Conservation (phyloP, 2,113 vertebrate species). For the Gadus macrocephalus region DNA sequence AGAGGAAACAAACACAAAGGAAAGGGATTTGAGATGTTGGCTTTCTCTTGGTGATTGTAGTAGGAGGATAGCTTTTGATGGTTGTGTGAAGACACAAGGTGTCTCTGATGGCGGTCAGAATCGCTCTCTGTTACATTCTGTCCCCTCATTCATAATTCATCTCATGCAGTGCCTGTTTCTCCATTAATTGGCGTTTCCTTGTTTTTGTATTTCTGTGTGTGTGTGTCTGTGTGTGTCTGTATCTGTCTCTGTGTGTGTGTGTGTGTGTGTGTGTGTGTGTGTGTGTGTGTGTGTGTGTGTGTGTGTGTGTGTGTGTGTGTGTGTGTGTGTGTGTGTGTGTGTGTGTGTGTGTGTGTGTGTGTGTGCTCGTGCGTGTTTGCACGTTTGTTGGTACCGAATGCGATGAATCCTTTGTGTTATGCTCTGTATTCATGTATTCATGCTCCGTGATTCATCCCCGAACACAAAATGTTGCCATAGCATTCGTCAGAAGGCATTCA, state of each 20-base stretch:
- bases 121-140: constrained; percentile 5
- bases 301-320: constrained; percentile 9
- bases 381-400: neutral
- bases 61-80: too few relatives aligned
- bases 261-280: neutral
- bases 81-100: neutral
- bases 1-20: too few relatives aligned
- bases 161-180: constrained; percentile 7
- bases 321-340: constrained; percentile 9
- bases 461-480: too few relatives aligned
- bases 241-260: constrained; percentile 10
- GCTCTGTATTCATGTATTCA: too few relatives aligned
- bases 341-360: constrained; percentile 23
- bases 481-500: too few relatives aligned
- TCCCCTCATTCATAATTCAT: constrained; percentile 20
- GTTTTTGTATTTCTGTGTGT: neutral
- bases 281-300: neutral
- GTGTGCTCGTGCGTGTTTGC: neutral
- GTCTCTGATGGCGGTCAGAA: constrained; percentile 7
- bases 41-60: too few relatives aligned
- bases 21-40: too few relatives aligned
- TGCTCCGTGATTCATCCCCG: too few relatives aligned
- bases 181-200: constrained; percentile 1
- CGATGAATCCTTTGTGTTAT: too few relatives aligned
- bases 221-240: neutral